phyloP scores from a whole-genome alignment of 2,113 vertebrate genomes.

The Baryphthengus martii region DNA sequence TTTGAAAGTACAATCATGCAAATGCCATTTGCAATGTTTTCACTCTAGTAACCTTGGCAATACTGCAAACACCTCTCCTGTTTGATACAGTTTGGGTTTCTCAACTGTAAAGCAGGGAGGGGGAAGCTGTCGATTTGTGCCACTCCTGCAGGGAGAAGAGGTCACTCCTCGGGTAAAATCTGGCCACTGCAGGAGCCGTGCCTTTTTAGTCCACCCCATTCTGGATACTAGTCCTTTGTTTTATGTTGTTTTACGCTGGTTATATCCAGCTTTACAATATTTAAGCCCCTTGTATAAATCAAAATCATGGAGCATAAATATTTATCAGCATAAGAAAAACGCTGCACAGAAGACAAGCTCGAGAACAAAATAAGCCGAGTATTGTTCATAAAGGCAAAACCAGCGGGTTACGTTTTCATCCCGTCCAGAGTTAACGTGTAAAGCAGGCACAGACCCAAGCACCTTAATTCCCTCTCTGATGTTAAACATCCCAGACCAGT shows the following conservation, averaged over 20 bases:
- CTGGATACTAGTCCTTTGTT: neutral
- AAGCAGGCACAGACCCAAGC: neutral
- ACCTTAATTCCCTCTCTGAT: neutral
- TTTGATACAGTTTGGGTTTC: slow-evolving; percentile 51
- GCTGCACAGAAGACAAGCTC: slow-evolving; percentile 35
- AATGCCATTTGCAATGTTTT: slow-evolving; percentile 68
- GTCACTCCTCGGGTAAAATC: slow-evolving; percentile 11
- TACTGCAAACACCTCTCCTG: slow-evolving; percentile 62
- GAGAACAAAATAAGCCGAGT: neutral
- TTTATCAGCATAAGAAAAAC: slow-evolving; percentile 60
- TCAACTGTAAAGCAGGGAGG: slow-evolving; percentile 17
- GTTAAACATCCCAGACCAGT: neutral
- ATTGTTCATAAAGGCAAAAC: slow-evolving; percentile 28
- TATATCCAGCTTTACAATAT: slow-evolving; percentile 37
- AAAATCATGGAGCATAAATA: slow-evolving; percentile 57
- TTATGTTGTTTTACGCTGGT: neutral
- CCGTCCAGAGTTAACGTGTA: neutral
- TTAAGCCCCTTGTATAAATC: slow-evolving; percentile 59
- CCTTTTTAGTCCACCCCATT: neutral
- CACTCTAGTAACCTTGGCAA: slow-evolving; percentile 68
- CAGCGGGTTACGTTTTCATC: neutral
- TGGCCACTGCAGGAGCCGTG: neutral
- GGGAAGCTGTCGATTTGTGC: neutral
- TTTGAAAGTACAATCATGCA: slow-evolving; percentile 69
- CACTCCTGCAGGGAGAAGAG: neutral